Evolutionary conservation across 2,797 vertebrate genomes (phyloP).

Genomic region (Pseudochirops cupreus): DNA sequence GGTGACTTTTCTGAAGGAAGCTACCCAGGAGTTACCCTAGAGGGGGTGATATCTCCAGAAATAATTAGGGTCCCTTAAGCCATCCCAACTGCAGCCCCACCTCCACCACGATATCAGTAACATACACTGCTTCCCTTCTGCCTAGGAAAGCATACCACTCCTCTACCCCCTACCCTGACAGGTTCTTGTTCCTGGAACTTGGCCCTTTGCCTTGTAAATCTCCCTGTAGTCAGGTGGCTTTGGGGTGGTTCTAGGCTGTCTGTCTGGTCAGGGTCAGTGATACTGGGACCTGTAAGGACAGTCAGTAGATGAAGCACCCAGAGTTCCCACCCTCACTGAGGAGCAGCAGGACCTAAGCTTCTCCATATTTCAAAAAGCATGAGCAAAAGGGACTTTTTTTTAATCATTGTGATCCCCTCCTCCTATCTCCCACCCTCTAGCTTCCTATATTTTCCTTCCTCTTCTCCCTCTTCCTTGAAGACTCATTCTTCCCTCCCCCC

Average conservation of each 20-base stretch:
- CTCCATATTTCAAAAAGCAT: background rate
- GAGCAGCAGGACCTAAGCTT: background rate
- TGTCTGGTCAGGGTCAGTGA: background rate
- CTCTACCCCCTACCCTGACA: background rate
- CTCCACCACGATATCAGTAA: background rate
- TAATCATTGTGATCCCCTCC: background rate
- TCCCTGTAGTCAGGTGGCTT: background rate
- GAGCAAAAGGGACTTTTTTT: background rate
- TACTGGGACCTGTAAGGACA: background rate
- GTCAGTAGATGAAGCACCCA: background rate
- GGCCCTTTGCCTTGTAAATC: background rate
- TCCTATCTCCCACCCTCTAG: background rate
- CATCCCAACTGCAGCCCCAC: background rate
- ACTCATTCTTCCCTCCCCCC: background rate
- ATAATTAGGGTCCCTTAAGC: background rate
- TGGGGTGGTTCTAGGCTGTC: background rate
- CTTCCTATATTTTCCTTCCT: background rate
- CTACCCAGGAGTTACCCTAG: background rate
- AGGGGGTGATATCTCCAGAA: background rate
- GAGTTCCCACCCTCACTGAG: background rate
- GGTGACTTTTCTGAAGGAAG: background rate
- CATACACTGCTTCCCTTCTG: background rate
- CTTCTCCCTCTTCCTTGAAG: background rate
- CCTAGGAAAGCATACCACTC: background rate
- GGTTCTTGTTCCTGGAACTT: background rate